Evolutionary conservation across 2,888 invertebrate genomes (phyloP).

Genomic region (Hypercompe scribonia): DNA sequence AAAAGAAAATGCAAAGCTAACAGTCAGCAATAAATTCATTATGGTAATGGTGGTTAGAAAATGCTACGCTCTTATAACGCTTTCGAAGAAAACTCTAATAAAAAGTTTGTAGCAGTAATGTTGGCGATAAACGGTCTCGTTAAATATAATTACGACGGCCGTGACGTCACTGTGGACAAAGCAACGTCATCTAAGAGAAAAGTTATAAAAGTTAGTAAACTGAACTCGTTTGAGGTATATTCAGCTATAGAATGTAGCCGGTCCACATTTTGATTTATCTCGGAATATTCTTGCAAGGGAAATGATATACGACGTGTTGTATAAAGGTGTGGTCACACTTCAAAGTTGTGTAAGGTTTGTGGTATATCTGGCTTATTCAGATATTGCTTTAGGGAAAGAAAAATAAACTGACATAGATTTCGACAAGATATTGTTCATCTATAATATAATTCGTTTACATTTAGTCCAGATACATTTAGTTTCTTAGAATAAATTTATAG

Average conservation of each 20-base stretch:
- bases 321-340: neutral
- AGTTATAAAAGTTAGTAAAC: conserved; percentile 67
- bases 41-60: conserved; percentile 32
- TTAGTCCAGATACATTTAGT: conserved; percentile 10
- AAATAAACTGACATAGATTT: neutral
- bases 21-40: conserved; percentile 12
- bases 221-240: conserved; percentile 67
- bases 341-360: neutral
- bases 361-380: neutral
- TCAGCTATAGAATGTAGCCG: neutral
- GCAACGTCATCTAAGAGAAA: conserved; percentile 54
- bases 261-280: neutral
- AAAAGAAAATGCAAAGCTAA: neutral
- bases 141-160: conserved; percentile 72
- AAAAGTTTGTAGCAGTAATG: conserved; percentile 73
- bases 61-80: conserved; percentile 43
- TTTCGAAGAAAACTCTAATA: conserved; percentile 55
- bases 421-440: neutral
- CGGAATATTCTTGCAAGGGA: neutral
- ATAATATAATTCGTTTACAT: conserved; percentile 26
- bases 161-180: conserved; percentile 60
- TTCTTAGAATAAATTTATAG: too few relatives aligned
- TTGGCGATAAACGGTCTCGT: conserved; percentile 72
- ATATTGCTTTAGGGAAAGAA: neutral
- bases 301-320: neutral